A percentile compares a stretch with the other conserved stretches of the same genome.
These are phyloP conservation scores for Tanypteryx hageni DNA, from an alignment of 2,888 invertebrate genomes.

Conservation along the genomic window DNA sequence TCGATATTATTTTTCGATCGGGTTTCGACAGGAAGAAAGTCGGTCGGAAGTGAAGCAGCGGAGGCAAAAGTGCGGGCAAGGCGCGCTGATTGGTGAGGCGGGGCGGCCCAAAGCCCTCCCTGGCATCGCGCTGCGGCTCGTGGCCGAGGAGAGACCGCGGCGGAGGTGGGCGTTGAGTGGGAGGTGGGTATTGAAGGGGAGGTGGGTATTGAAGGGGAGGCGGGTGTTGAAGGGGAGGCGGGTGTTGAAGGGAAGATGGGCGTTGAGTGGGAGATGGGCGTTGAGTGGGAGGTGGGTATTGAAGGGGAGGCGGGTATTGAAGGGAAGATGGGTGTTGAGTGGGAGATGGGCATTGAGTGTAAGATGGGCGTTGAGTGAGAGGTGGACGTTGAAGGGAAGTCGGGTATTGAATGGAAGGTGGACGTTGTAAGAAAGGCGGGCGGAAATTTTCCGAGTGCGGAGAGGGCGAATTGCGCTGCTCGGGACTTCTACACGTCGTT, in stretches of 20 bases:
- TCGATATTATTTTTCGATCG: neutral
- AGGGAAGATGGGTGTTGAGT: neutral
- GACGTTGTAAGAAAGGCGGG: neutral
- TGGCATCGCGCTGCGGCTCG: no score
- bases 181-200: neutral
- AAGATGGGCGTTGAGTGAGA: neutral
- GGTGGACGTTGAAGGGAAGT: neutral
- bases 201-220: neutral
- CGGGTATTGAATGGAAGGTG: no score
- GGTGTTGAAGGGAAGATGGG: neutral
- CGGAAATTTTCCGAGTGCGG: no score
- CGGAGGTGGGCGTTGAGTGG: neutral
- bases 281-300: neutral
- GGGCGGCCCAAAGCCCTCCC: neutral
- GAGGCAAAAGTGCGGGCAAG: neutral
- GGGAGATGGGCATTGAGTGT: neutral
- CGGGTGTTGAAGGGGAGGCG: neutral
- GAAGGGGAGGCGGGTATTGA: neutral
- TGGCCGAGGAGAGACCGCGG: neutral
- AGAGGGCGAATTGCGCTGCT: no score
- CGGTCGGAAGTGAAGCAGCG: neutral
- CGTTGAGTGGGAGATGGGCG: neutral
- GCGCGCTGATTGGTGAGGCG: neutral
- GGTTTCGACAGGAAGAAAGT: neutral
- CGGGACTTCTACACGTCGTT: no score